phyloP scores from a whole-genome alignment of 2,797 vertebrate species.

The Pangasius larnaudii region DNA sequence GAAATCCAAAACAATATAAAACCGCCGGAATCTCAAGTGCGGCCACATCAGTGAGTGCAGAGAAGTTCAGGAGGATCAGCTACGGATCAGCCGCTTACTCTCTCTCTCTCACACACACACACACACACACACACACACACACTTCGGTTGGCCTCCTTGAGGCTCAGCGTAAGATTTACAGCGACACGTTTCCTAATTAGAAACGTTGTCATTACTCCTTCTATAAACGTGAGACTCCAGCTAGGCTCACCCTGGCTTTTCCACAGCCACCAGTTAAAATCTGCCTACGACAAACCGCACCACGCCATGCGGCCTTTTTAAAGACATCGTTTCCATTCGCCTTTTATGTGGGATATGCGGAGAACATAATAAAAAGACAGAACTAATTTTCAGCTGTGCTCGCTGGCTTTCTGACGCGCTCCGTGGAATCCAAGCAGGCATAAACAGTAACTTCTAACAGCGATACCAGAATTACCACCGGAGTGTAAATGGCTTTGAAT shows the following conservation, averaged over 20 bases:
- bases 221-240: constrained; percentile 68
- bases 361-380: constrained; percentile 50
- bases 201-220: constrained; percentile 69
- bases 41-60: constrained; percentile 74
- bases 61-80: constrained; percentile 68
- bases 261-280: constrained; percentile 56
- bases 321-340: constrained; percentile 36
- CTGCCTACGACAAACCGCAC: constrained; percentile 42
- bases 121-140: constrained; percentile 18
- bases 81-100: constrained; percentile 60
- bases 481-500: constrained; percentile 25
- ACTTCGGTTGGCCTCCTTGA: background rate
- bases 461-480: constrained; percentile 18
- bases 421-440: constrained; percentile 27
- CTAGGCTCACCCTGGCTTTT: constrained; percentile 58
- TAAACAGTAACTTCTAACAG: constrained; percentile 24
- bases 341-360: constrained; percentile 43
- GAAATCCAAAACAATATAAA: constrained; percentile 73
- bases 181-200: constrained; percentile 76
- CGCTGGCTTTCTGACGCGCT: constrained; percentile 13
- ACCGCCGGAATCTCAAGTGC: constrained; percentile 71
- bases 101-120: background rate
- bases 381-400: constrained; percentile 39
- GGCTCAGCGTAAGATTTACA: constrained; percentile 71
- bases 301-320: constrained; percentile 43